Evolutionary conservation across 2,113 vertebrate genomes (phyloP).

Genomic region (Danionella cerebrum): DNA sequence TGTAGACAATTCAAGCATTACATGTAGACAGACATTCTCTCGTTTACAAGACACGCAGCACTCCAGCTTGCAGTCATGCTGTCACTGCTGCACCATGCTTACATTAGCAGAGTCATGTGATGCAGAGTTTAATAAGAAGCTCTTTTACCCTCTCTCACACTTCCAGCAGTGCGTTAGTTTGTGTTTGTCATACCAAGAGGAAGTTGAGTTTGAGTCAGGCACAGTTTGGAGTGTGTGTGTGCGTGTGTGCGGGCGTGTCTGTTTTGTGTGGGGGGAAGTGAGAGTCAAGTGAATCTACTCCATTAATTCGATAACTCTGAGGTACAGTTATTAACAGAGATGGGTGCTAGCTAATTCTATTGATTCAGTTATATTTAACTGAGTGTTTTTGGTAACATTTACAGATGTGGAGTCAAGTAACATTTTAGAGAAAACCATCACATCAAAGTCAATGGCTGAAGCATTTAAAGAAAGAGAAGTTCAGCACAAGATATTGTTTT

Average conservation of each 20-base stretch:
- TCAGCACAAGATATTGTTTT: too few relatives aligned
- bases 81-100: slow-evolving; percentile 5
- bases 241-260: background rate
- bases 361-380: too few relatives aligned
- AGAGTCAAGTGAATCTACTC: too few relatives aligned
- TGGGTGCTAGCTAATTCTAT: too few relatives aligned
- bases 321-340: too few relatives aligned
- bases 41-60: background rate
- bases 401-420: too few relatives aligned
- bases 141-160: slow-evolving; percentile 27
- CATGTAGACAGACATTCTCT: background rate
- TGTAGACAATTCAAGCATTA: background rate
- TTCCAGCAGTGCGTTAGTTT: background rate
- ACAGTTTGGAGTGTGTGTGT: background rate
- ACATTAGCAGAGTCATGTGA: background rate
- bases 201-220: background rate
- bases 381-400: too few relatives aligned
- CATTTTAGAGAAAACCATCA: too few relatives aligned
- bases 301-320: too few relatives aligned
- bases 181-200: background rate
- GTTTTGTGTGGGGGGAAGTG: background rate
- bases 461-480: too few relatives aligned
- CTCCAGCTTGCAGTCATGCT: slow-evolving; percentile 1
- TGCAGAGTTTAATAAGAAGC: background rate
- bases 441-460: too few relatives aligned